Evolutionary conservation across 2,113 vertebrate genomes (phyloP).

Genomic region (Prochilodus magdalenae): DNA sequence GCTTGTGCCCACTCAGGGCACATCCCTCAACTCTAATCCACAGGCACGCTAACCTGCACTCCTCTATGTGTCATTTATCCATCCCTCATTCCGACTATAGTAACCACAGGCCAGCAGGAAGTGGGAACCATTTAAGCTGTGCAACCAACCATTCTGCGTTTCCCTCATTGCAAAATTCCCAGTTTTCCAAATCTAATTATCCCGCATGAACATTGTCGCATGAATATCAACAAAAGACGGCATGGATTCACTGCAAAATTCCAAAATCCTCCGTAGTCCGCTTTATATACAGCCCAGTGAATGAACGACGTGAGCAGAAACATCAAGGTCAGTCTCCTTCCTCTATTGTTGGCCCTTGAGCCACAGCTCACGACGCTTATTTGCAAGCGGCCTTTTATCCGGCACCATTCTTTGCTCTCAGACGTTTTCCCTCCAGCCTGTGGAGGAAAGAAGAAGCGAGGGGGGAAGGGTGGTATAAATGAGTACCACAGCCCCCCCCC

Average conservation of each 20-base stretch:
- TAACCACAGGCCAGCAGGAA: no score
- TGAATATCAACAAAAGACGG: no score
- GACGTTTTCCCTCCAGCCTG: slow-evolving; percentile 39
- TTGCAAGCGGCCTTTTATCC: slow-evolving; percentile 65
- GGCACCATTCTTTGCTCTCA: slow-evolving; percentile 49
- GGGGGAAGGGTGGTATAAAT: slow-evolving; percentile 59
- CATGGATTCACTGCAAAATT: not conserved
- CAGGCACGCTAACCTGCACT: no score
- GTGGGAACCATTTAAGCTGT: no score
- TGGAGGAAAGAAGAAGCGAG: slow-evolving; percentile 13
- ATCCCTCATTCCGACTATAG: no score
- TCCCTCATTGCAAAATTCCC: slow-evolving; percentile 7
- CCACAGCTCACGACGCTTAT: slow-evolving; percentile 67
- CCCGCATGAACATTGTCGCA: not conserved
- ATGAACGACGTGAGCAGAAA: slow-evolving; percentile 22
- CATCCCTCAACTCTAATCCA: no score
- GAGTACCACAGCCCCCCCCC: slow-evolving; percentile 46
- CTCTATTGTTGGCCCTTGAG: slow-evolving; percentile 62
- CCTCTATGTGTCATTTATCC: no score
- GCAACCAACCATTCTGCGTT: no score
- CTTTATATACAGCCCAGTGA: not conserved
- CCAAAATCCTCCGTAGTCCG: slow-evolving; percentile 1
- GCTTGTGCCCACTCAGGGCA: no score
- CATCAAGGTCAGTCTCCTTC: slow-evolving; percentile 8
- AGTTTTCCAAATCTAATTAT: no score